These are phyloP conservation scores for Geodia barretti DNA, from an alignment of 37 sponge, comb jelly and placozoan species.

Conservation along the genomic window DNA sequence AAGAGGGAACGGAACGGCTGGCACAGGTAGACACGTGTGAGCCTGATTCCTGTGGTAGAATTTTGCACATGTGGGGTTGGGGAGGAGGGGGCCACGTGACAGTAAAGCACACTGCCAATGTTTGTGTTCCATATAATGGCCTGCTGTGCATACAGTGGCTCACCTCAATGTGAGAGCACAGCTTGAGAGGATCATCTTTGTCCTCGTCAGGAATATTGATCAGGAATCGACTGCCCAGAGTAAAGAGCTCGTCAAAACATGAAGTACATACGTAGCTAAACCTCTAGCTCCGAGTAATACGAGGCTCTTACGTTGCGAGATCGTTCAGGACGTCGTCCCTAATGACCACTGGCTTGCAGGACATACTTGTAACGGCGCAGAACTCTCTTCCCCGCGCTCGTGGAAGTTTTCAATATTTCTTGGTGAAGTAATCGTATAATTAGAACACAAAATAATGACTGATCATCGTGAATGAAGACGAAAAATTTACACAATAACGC, in stretches of 20 bases:
- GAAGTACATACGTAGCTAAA: too few species aligned
- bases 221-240: constrained; percentile 77
- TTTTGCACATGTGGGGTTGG: too few species aligned
- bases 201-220: constrained; percentile 82
- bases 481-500: neutral
- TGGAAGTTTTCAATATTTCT: neutral
- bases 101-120: too few species aligned
- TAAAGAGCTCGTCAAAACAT: too few species aligned
- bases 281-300: too few species aligned
- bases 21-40: too few species aligned
- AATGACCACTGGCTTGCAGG: constrained; percentile 34
- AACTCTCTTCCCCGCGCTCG: neutral
- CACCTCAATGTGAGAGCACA: constrained; percentile 80
- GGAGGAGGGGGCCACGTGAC: too few species aligned
- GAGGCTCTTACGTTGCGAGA: constrained; percentile 48
- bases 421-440: neutral
- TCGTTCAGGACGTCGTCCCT: constrained; percentile 57
- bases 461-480: neutral
- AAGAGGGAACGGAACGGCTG: too few species aligned
- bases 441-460: neutral
- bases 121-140: too few species aligned
- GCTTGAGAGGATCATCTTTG: constrained; percentile 63
- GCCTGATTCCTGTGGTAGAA: too few species aligned
- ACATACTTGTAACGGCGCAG: neutral
- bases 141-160: too few species aligned